These are phyloP conservation scores for Porites divaricata DNA, from an alignment of 92 coral and sea anemone species.

Conservation along the genomic window DNA sequence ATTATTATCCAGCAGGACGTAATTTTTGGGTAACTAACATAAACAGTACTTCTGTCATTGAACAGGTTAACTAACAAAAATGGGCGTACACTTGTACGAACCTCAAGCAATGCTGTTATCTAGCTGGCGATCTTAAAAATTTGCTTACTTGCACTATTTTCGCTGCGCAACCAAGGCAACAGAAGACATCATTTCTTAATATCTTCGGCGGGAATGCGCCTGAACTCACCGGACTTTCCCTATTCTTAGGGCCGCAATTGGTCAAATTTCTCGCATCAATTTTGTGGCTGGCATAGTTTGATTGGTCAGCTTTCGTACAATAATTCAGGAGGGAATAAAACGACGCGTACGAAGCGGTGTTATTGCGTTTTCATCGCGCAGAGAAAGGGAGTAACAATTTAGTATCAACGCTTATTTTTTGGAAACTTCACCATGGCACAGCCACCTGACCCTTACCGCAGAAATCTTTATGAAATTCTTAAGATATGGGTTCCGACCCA, in stretches of 20 bases:
- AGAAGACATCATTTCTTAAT: too few relatives aligned
- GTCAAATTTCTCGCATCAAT: neutral
- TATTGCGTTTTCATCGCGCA: neutral
- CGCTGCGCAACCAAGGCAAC: too few relatives aligned
- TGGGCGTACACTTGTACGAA: too few relatives aligned
- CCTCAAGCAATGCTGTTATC: too few relatives aligned
- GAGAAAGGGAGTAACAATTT: neutral
- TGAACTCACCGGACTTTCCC: conserved; percentile 19
- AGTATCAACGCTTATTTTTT: neutral
- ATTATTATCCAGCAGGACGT: too few relatives aligned
- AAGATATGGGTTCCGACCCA: conserved; percentile 42
- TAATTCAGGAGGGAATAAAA: neutral
- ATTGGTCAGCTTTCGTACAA: conserved; percentile 11
- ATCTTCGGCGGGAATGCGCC: too few relatives aligned
- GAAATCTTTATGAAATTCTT: conserved; percentile 2
- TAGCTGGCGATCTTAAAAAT: too few relatives aligned
- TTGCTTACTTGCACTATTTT: too few relatives aligned
- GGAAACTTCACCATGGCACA: neutral
- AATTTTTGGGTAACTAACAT: too few relatives aligned
- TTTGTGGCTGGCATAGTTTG: neutral
- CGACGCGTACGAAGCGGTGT: neutral
- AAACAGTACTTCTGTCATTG: too few relatives aligned
- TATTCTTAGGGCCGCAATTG: neutral
- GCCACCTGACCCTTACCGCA: neutral
- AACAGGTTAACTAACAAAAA: too few relatives aligned